Base-by-base conservation (phyloP, 1,140 invertebrate species). In the Listronotus oregonensis region DNA sequence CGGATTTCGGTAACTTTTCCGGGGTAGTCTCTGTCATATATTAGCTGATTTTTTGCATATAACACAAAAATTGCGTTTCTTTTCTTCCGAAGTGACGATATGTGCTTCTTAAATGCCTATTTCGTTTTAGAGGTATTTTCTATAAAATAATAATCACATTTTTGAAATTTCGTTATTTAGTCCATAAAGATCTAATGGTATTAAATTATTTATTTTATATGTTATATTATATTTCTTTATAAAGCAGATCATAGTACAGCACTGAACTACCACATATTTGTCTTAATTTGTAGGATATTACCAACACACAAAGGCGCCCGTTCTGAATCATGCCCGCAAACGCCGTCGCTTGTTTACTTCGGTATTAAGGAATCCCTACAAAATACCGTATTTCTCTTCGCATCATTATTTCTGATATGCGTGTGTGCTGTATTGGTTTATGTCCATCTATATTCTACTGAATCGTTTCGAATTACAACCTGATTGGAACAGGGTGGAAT, bases 341-440 rank as follows among this genome's bases (percentile, higher is more conserved):
- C 18, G n/a, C 43, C 17, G 51, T 51, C 18, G 55, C 66, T 75
- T 73, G 72, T 73, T 72, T 72, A 64, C 64, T 68, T 46, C 63
- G 52, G 57, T 69, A 68, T 67, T 62, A 62, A 70, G 68, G 71
- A 74, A 74, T 71, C 73, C 74, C 54, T 74, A 71, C 39, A 64
- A 64, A 51, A 55, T 37, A 17, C 17, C 5, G 15, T 57, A n/a
- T 37, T 12, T 18, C 66, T 62, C 50, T 27, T 60, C 57, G 51
- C 71, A 75, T 75, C 74, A 77, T 77, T 77, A 77, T 77, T 74
- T 75, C 65, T 75, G 69, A 73, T 74, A 67, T 71, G 49, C 72
- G 69, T 70, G 69, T 40, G 69, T 70, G 67, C 60, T 54, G 63
- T 67, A 68, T 66, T 70, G 62, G 61, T 69, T 66, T 67, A 66